These are phyloP conservation scores for Apotomis capreana DNA, from an alignment of 2,888 invertebrate genomes.

Conservation along the genomic window DNA sequence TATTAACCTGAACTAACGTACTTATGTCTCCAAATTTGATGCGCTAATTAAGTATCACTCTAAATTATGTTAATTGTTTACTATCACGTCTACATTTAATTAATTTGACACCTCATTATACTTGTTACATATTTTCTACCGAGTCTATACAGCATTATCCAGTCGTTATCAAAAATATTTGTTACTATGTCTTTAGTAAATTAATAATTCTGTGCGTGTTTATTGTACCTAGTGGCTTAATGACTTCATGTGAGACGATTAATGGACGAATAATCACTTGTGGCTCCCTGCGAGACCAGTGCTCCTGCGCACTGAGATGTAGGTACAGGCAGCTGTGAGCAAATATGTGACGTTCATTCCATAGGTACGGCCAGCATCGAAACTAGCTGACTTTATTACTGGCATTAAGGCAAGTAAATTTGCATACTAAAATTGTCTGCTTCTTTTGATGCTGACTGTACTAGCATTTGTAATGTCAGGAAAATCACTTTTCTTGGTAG, in stretches of 20 bases:
- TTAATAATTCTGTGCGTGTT: slow-evolving; percentile 71
- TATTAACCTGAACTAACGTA: background rate
- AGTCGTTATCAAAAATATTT: slow-evolving; percentile 69
- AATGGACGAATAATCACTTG: slow-evolving; percentile 19
- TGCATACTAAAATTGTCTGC: no score
- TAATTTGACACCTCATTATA: slow-evolving; percentile 49
- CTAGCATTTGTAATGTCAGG: no score
- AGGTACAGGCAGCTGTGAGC: no score
- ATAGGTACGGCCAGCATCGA: no score
- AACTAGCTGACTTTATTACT: no score
- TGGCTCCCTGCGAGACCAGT: slow-evolving; percentile 15
- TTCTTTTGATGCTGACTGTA: no score
- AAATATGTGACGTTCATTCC: no score
- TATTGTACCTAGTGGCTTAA: slow-evolving; percentile 54
- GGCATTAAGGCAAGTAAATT: no score
- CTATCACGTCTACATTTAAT: slow-evolving; percentile 28
- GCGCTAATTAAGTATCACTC: background rate
- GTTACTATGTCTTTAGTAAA: slow-evolving; percentile 50
- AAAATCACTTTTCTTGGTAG: no score
- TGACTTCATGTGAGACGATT: slow-evolving; percentile 23
- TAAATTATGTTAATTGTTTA: slow-evolving; percentile 9
- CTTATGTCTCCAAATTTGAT: slow-evolving; percentile 3
- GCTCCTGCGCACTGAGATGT: no score
- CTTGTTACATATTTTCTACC: slow-evolving; percentile 41
- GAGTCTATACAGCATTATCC: slow-evolving; percentile 38